These are phyloP conservation scores for Acrocephalus scirpaceus DNA, from an alignment of 2,797 vertebrate genomes.

Conservation along the genomic window DNA sequence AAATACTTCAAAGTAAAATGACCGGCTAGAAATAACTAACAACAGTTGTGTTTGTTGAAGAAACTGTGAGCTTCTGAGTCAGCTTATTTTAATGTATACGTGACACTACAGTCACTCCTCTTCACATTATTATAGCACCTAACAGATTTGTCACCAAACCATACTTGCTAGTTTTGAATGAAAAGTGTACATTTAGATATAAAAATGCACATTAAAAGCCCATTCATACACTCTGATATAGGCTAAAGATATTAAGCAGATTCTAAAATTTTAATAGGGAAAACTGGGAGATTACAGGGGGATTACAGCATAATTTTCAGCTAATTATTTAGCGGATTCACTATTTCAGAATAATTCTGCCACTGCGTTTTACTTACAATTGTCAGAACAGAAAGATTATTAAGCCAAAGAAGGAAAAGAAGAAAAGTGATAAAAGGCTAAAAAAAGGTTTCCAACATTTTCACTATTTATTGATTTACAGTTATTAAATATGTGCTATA, in stretches of 20 bases:
- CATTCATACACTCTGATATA: not conserved
- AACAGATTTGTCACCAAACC: not conserved
- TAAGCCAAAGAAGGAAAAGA: not conserved
- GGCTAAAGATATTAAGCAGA: not conserved
- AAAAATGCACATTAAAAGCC: not conserved
- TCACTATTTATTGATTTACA: conserved; percentile 16
- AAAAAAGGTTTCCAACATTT: not conserved
- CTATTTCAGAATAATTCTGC: not conserved
- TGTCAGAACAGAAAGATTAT: not conserved
- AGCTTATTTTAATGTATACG: not conserved
- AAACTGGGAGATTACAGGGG: not conserved
- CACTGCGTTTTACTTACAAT: not conserved
- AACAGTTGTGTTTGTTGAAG: not conserved
- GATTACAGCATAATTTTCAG: not conserved
- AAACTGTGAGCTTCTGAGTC: not conserved
- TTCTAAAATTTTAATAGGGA: not conserved
- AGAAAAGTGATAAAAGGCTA: not conserved
- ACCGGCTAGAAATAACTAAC: not conserved
- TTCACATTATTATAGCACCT: not conserved
- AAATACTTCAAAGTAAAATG: not conserved
- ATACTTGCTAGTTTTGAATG: not conserved
- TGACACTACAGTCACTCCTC: not conserved
- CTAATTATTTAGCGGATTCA: not conserved
- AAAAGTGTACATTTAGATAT: not conserved
- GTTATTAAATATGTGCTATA: conserved; percentile 3